These are phyloP conservation scores for Thumatha senex DNA, from an alignment of 2,888 invertebrate species.

Conservation along the genomic window DNA sequence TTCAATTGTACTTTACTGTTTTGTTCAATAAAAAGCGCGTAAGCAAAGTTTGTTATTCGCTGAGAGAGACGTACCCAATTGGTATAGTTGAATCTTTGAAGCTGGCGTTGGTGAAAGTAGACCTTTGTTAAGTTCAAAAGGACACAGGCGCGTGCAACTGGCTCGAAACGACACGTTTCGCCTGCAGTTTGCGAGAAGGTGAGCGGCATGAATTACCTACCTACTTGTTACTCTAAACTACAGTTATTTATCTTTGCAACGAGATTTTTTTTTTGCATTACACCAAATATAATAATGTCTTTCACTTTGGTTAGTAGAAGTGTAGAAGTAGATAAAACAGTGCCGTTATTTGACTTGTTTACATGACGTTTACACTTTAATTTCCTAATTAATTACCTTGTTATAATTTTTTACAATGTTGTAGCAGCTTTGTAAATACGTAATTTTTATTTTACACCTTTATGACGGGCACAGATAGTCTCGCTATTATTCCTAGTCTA, in stretches of 20 bases:
- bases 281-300: slow-evolving; percentile 38
- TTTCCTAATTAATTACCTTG: no score
- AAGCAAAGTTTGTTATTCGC: slow-evolving; percentile 68
- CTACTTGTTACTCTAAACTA: slow-evolving; percentile 62
- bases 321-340: slow-evolving; percentile 20
- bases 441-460: slow-evolving; percentile 7
- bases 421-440: slow-evolving; percentile 24
- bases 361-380: no score
- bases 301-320: slow-evolving; percentile 44
- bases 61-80: slow-evolving; percentile 66
- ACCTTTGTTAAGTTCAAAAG: slow-evolving; percentile 81
- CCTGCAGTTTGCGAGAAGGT: slow-evolving; percentile 73
- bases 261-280: slow-evolving; percentile 50
- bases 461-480: slow-evolving; percentile 1
- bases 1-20: slow-evolving; percentile 79
- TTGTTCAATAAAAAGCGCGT: slow-evolving; percentile 73
- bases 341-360: slow-evolving; percentile 35
- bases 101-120: slow-evolving; percentile 78
- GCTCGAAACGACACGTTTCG: slow-evolving; percentile 72
- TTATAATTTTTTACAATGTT: no score
- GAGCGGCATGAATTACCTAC: slow-evolving; percentile 72
- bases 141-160: slow-evolving; percentile 73
- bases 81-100: slow-evolving; percentile 67
- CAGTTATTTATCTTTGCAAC: slow-evolving; percentile 60
- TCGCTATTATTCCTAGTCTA: not conserved